Conservation (phyloP, 2,888 invertebrate genomes). For the Calephelis perditalis region DNA sequence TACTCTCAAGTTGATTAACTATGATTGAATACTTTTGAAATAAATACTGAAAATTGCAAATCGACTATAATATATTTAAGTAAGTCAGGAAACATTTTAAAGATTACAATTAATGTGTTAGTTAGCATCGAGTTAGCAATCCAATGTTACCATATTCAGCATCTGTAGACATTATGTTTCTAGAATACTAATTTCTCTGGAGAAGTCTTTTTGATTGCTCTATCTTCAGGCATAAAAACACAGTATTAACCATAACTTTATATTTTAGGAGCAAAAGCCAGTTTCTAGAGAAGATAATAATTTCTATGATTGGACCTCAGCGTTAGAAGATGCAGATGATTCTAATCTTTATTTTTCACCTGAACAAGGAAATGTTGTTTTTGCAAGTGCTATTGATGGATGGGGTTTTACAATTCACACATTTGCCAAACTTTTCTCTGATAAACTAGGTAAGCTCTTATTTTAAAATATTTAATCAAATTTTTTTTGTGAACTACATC, state of each 20-base stretch:
- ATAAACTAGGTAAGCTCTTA: slow-evolving; percentile 77
- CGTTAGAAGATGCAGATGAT: slow-evolving; percentile 89
- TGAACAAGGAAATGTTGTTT: slow-evolving; percentile 95
- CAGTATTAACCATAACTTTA: not conserved
- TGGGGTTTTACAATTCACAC: slow-evolving; percentile 89
- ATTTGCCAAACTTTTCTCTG: slow-evolving; percentile 88
- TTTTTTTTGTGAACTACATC: not conserved
- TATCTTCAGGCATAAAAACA: not conserved
- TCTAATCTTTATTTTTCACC: slow-evolving; percentile 95
- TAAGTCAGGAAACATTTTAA: no score
- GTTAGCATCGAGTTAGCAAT: no score
- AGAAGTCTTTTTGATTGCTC: no score
- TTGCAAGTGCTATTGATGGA: slow-evolving; percentile 96
- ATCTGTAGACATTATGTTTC: not conserved
- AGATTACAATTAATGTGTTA: no score
- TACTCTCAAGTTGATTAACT: no score
- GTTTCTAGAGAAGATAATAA: slow-evolving; percentile 52
- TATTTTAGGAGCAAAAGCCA: slow-evolving; percentile 43
- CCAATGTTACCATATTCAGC: not conserved
- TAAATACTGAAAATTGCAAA: no score
- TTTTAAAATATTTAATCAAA: not conserved
- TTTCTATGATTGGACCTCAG: slow-evolving; percentile 86
- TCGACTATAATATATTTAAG: no score
- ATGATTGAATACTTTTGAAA: no score
- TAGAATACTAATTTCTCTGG: no score